phyloP scores from a whole-genome alignment of 2,797 vertebrate genomes.

The Pelodytes ibericus region DNA sequence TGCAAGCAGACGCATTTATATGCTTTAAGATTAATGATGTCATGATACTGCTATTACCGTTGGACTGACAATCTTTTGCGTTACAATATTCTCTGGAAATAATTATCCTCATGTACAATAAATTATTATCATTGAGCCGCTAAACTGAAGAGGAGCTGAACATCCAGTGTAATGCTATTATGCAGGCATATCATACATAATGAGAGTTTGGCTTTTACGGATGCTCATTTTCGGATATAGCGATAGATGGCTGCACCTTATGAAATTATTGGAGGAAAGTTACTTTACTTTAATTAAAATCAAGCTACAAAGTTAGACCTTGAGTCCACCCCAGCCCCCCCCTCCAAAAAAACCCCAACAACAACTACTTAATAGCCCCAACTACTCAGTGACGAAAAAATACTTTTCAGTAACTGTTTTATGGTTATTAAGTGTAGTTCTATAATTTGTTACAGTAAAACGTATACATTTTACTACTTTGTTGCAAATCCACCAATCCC shows the following conservation, averaged over 20 bases:
- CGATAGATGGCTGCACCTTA: background rate
- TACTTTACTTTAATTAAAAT: too few relatives aligned
- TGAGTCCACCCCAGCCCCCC: too few relatives aligned
- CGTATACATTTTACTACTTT: too few relatives aligned
- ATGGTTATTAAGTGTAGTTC: too few relatives aligned
- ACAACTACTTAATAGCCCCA: too few relatives aligned
- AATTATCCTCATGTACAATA: conserved; percentile 33
- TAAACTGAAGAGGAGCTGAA: conserved; percentile 21
- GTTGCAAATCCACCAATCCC: too few relatives aligned
- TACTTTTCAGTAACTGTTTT: too few relatives aligned
- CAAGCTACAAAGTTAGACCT: background rate
- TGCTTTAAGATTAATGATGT: conserved; percentile 45
- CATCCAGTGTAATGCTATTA: conserved; percentile 28
- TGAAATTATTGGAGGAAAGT: background rate
- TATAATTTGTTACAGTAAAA: too few relatives aligned
- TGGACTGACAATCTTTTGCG: conserved; percentile 23
- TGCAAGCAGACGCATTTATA: conserved; percentile 26
- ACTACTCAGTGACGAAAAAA: too few relatives aligned
- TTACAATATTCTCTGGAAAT: conserved; percentile 41
- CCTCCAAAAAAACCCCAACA: too few relatives aligned
- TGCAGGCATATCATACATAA: conserved; percentile 23
- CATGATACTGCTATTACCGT: conserved; percentile 38
- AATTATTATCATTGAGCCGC: conserved; percentile 39
- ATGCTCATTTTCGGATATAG: background rate
- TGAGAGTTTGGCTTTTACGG: conserved; percentile 16